Percentiles rank a stretch among this genome's conserved stretches.
These are phyloP conservation scores for Gymnoscelis rufifasciata DNA, from an alignment of 2,888 invertebrate species.

Conservation along the genomic window DNA sequence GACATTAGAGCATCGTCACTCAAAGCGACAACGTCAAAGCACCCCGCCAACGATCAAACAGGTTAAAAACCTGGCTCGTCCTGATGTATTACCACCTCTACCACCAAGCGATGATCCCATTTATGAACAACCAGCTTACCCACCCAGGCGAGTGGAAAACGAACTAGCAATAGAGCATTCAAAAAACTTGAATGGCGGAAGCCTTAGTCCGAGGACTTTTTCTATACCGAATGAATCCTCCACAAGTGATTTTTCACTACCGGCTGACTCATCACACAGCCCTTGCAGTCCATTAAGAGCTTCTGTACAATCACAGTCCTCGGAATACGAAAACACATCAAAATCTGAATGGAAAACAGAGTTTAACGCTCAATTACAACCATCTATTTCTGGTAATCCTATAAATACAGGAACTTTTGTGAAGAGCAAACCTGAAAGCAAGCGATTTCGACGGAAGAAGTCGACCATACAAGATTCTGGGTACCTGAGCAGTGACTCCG, in stretches of 20 bases:
- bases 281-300: constrained; percentile 67
- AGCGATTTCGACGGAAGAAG: constrained; percentile 56
- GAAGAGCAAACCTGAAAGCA: constrained; percentile 50
- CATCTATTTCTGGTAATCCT: constrained; percentile 32
- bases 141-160: constrained; percentile 73
- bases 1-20: constrained; percentile 85
- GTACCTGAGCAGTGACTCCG: constrained; percentile 90
- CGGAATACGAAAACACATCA: constrained; percentile 67
- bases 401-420: constrained; percentile 67
- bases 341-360: constrained; percentile 37
- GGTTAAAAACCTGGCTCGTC: constrained; percentile 74
- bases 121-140: constrained; percentile 79
- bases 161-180: constrained; percentile 60
- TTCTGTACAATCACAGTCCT: constrained; percentile 73
- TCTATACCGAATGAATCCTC: constrained; percentile 45
- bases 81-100: constrained; percentile 83
- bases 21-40: constrained; percentile 83
- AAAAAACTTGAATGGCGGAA: constrained; percentile 85
- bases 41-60: constrained; percentile 73
- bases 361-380: constrained; percentile 45
- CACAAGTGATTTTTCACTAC: constrained; percentile 36
- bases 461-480: constrained; percentile 85
- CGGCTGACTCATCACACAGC: constrained; percentile 48
- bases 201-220: constrained; percentile 72
- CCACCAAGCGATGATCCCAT: constrained; percentile 75